These are phyloP conservation scores for Myiotriccus ornatus DNA, from an alignment of 2,797 vertebrate species.

Conservation along the genomic window DNA sequence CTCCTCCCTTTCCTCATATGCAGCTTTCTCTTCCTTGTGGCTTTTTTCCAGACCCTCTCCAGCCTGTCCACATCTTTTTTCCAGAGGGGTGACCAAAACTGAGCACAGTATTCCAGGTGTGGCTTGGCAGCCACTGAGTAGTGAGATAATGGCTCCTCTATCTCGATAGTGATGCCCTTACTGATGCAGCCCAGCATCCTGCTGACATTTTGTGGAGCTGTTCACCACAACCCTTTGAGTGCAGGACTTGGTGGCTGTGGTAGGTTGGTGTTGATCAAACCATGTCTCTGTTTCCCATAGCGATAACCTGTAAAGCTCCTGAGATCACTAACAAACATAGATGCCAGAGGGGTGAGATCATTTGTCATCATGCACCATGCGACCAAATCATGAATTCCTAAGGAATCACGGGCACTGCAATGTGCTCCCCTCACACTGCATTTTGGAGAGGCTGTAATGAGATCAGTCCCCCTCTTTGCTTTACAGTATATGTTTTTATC, in stretches of 20 bases:
- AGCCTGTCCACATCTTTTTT: background rate
- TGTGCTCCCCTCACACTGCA: background rate
- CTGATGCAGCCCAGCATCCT: background rate
- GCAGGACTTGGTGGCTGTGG: background rate
- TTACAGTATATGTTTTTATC: background rate
- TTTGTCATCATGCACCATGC: background rate
- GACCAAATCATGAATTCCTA: background rate
- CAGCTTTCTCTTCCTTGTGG: background rate
- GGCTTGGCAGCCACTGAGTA: background rate
- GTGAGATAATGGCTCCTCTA: background rate
- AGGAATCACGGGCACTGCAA: background rate
- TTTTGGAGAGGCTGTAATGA: constrained; percentile 4
- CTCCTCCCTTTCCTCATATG: background rate
- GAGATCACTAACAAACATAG: background rate
- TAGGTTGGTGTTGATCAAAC: background rate
- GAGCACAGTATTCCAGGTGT: background rate
- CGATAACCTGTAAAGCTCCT: background rate
- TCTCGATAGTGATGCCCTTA: background rate
- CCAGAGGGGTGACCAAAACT: background rate
- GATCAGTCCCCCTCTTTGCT: background rate
- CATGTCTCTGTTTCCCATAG: background rate
- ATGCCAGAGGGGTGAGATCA: background rate
- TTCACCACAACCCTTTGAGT: background rate
- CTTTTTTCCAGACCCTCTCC: background rate
- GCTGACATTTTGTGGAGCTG: background rate